phyloP scores from a whole-genome alignment of 2,797 vertebrate species.

The Heliangelus exortis region DNA sequence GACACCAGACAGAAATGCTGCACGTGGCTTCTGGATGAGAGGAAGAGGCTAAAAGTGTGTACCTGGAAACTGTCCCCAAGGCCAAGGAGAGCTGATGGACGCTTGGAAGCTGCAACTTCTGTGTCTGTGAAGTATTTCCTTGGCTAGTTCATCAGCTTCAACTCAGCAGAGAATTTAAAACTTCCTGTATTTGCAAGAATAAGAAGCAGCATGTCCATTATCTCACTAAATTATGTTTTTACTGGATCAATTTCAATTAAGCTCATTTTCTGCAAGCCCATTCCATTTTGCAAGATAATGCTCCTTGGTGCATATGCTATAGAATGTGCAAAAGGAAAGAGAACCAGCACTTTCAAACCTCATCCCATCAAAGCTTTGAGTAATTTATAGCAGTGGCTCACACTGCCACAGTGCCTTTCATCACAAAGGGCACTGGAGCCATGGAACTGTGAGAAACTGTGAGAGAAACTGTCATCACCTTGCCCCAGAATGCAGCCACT shows the following conservation, averaged over 20 bases:
- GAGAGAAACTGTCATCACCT: background rate
- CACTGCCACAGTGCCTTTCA: background rate
- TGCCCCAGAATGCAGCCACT: background rate
- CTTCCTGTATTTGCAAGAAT: background rate
- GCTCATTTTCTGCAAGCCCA: conserved; percentile 1
- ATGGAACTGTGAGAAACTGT: background rate
- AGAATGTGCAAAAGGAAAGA: background rate
- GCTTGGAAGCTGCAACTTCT: background rate
- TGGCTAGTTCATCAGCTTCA: background rate
- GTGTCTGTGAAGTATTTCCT: conserved; percentile 1
- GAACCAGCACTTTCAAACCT: background rate
- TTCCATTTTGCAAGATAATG: conserved; percentile 27
- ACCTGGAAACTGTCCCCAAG: background rate
- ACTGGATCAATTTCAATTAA: conserved; percentile 57
- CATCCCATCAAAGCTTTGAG: background rate
- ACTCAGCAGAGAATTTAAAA: conserved; percentile 18
- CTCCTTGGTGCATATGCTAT: background rate
- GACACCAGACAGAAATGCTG: background rate
- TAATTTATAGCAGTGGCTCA: background rate
- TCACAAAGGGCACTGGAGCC: fast-evolving
- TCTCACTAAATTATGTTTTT: conserved; percentile 41
- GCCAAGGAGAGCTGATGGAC: background rate
- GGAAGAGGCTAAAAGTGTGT: background rate
- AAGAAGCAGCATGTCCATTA: background rate
- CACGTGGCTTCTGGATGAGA: background rate